A percentile compares a stretch with the other conserved stretches of the same genome.
phyloP scores from a whole-genome alignment of 2,113 vertebrate species.

The Marmota monax region DNA sequence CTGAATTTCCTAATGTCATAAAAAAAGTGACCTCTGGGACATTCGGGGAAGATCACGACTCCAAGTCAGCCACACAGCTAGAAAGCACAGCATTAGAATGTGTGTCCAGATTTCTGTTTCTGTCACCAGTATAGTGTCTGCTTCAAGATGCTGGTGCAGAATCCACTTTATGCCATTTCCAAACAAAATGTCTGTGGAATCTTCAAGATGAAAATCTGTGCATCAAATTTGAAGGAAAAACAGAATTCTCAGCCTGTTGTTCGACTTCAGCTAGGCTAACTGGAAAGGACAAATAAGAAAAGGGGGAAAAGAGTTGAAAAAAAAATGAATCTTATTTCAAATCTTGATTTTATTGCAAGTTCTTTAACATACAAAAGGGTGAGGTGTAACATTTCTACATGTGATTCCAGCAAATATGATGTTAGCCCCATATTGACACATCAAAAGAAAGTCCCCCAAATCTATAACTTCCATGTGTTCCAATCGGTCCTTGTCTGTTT shows the following conservation, averaged over 20 bases:
- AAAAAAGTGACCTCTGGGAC: background rate
- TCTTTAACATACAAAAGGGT: background rate
- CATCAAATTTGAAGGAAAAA: background rate
- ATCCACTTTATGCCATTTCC: background rate
- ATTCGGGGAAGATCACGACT: background rate
- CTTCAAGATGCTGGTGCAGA: background rate
- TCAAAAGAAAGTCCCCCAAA: background rate
- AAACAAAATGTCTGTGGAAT: background rate
- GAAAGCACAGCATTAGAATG: rapidly evolving
- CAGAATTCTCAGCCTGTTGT: background rate
- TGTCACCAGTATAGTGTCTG: rapidly evolving
- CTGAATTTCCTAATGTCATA: background rate
- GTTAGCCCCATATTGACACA: background rate
- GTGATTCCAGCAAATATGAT: background rate
- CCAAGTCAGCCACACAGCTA: rapidly evolving
- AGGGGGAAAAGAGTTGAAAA: rapidly evolving
- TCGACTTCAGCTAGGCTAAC: background rate
- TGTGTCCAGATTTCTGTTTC: background rate
- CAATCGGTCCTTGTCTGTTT: background rate
- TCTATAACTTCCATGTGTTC: background rate
- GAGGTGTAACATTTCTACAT: background rate
- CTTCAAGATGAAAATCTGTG: background rate
- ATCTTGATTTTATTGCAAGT: background rate
- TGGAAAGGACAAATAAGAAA: background rate
- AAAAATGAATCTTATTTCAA: background rate